phyloP scores from a whole-genome alignment of 64 coral and sea anemone species.

The Montipora sp. region DNA sequence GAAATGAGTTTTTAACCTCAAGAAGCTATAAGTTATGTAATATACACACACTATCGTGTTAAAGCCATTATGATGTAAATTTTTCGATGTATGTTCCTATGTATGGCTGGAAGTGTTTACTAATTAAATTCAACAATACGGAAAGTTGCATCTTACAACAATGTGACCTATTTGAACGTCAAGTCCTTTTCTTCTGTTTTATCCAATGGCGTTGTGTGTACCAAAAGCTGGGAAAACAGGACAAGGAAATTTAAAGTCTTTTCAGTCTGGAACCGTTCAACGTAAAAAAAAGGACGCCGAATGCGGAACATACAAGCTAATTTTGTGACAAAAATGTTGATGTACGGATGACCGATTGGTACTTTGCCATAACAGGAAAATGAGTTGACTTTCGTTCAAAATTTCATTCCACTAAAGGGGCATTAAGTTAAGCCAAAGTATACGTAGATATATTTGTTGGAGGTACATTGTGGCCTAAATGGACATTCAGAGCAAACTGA shows the following conservation, averaged over 20 bases:
- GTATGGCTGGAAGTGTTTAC: constrained; percentile 18
- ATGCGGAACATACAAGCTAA: neutral
- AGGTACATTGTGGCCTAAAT: neutral
- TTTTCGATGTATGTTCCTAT: neutral
- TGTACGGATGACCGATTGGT: neutral
- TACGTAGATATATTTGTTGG: too few relatives aligned
- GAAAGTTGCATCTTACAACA: neutral
- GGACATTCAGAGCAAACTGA: neutral
- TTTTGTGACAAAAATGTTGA: neutral
- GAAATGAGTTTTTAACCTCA: constrained; percentile 15
- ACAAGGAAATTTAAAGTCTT: neutral
- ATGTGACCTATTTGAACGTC: constrained; percentile 19
- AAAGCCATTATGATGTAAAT: constrained; percentile 26
- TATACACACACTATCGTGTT: neutral
- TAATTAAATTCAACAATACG: constrained; percentile 35
- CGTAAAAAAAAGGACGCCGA: neutral
- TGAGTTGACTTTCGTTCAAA: neutral
- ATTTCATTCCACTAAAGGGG: neutral
- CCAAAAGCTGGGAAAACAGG: neutral
- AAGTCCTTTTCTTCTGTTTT: neutral
- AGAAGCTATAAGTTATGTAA: neutral
- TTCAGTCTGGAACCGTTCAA: too few relatives aligned
- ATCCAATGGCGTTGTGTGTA: constrained; percentile 36
- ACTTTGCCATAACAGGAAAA: neutral
- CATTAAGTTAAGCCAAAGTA: too few relatives aligned